These are phyloP conservation scores for Argya squamiceps DNA, from an alignment of 2,797 vertebrate genomes.

Conservation along the genomic window DNA sequence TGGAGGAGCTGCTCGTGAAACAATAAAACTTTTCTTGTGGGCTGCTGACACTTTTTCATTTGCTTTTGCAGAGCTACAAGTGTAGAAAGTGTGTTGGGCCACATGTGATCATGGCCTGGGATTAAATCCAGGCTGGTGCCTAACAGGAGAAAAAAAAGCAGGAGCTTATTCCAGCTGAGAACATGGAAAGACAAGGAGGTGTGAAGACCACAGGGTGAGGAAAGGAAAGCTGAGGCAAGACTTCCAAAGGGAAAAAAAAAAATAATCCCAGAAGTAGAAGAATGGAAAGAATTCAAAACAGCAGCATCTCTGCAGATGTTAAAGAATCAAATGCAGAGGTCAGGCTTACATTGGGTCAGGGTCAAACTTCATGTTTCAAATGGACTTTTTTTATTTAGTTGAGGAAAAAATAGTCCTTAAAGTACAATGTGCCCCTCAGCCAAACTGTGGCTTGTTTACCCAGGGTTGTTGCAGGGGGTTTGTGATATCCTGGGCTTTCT, in stretches of 20 bases:
- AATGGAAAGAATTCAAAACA: background rate
- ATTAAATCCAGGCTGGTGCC: background rate
- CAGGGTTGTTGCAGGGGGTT: background rate
- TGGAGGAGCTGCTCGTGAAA: background rate
- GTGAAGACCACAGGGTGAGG: background rate
- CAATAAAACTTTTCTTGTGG: constrained; percentile 1
- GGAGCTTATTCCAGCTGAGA: constrained; percentile 1
- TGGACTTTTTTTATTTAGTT: background rate
- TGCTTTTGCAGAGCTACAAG: background rate
- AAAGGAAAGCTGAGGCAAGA: background rate
- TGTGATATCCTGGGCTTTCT: background rate
- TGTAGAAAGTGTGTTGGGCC: background rate
- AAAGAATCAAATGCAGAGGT: background rate
- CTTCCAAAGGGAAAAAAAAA: background rate
- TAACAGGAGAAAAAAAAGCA: background rate
- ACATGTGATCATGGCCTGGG: background rate
- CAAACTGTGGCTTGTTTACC: background rate
- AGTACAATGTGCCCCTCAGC: background rate
- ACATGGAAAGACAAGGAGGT: background rate
- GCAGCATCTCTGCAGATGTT: background rate
- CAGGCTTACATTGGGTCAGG: background rate
- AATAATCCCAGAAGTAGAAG: background rate
- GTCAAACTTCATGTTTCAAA: background rate
- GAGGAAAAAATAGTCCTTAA: background rate
- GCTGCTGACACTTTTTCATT: constrained; percentile 11